Percentiles rank a stretch among this genome's conserved stretches.
Evolutionary conservation across 1,140 invertebrate genomes (phyloP).

Genomic region (Lucilia sericata): DNA sequence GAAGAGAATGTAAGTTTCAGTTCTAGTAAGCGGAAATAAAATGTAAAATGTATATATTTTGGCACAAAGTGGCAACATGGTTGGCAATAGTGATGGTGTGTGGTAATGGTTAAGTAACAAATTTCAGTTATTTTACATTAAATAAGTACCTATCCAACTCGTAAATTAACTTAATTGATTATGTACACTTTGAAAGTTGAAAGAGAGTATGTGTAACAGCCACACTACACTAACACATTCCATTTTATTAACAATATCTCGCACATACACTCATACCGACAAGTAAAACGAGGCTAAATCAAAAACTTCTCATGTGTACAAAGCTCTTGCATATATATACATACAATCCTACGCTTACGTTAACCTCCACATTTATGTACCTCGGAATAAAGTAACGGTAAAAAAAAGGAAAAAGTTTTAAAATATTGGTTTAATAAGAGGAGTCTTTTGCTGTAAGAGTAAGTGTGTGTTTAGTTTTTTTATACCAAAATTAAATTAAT

Average conservation of each 20-base stretch:
- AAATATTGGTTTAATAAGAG: constrained; percentile 13
- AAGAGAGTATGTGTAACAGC: background rate
- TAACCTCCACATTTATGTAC: background rate
- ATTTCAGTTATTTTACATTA: constrained; percentile 28
- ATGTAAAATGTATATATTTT: background rate
- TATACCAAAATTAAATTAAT: background rate
- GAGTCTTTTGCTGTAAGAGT: background rate
- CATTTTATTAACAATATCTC: background rate
- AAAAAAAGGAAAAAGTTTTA: background rate
- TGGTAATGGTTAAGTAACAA: constrained; percentile 23
- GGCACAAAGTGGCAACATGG: constrained; percentile 10
- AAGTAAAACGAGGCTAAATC: background rate
- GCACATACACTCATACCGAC: background rate
- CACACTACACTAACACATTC: background rate
- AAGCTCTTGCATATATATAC: background rate
- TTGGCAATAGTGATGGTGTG: constrained; percentile 11
- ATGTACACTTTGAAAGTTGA: constrained; percentile 20
- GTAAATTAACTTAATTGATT: constrained; percentile 39
- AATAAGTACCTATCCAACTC: constrained; percentile 30
- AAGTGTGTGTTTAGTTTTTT: background rate
- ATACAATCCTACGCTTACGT: background rate
- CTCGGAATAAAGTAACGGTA: background rate
- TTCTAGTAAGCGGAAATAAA: constrained; percentile 11
- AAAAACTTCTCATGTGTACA: constrained; percentile 8
- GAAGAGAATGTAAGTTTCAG: background rate